These are phyloP conservation scores for Martes martes DNA, from an alignment of 2,113 vertebrate genomes.

Conservation along the genomic window DNA sequence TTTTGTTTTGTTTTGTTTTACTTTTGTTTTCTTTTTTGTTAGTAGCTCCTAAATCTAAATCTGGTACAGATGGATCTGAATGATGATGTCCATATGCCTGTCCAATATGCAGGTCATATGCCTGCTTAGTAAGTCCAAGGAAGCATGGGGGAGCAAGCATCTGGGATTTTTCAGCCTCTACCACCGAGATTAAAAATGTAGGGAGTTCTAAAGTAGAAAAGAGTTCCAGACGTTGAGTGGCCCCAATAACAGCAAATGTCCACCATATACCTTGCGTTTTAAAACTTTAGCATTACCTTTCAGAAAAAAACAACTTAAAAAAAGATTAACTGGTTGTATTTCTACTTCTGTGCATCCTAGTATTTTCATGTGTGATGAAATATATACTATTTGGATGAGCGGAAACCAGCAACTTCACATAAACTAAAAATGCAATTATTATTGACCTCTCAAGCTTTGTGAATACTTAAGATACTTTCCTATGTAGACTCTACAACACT, in stretches of 20 bases:
- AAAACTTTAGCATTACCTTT: not conserved
- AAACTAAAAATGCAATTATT: not conserved
- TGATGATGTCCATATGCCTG: not conserved
- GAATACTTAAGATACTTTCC: not conserved
- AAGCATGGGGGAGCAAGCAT: not conserved
- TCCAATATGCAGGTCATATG: not conserved
- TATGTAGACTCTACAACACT: not conserved
- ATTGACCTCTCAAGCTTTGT: not conserved
- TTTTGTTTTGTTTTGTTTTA: too few relatives aligned
- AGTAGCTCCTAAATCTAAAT: conserved; percentile 4
- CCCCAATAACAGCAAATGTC: not conserved
- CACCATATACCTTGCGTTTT: not conserved
- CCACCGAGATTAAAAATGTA: not conserved
- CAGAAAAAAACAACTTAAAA: not conserved
- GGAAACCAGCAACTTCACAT: not conserved
- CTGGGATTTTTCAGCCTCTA: not conserved
- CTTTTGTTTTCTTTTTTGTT: not conserved
- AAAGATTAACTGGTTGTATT: not conserved
- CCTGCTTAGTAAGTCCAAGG: not conserved
- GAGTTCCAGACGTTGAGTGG: not conserved
- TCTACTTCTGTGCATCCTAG: not conserved
- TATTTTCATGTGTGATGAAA: not conserved
- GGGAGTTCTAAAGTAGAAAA: not conserved
- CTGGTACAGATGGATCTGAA: not conserved
- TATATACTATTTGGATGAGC: not conserved